A percentile compares a stretch with the other conserved stretches of the same genome.
Conservation (phyloP, 2,888 invertebrate genomes). For the Rugalucina vietnamica region DNA sequence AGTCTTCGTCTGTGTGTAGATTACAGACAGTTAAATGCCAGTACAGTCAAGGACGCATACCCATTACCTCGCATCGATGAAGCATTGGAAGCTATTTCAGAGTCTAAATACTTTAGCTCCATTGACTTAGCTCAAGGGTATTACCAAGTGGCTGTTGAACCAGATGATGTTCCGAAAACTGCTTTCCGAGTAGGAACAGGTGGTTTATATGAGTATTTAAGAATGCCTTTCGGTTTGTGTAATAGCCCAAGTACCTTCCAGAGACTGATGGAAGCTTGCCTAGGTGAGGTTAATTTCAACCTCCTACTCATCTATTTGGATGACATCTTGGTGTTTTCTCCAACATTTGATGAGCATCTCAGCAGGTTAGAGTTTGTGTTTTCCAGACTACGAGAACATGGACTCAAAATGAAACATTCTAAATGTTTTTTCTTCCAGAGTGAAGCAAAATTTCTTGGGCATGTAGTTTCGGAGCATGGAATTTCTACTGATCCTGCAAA, state of each 20-base stretch:
- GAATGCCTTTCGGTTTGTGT: constrained; percentile 62
- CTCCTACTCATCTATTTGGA: constrained; percentile 59
- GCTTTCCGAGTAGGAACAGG: constrained; percentile 48
- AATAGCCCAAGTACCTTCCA: constrained; percentile 62
- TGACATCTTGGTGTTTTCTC: constrained; percentile 61
- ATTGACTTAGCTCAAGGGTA: constrained; percentile 61
- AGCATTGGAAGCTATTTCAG: neutral
- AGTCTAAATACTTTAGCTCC: constrained; percentile 7
- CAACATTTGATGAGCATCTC: constrained; percentile 36
- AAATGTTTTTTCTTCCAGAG: constrained; percentile 51
- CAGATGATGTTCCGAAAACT: constrained; percentile 60
- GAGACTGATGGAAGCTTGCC: constrained; percentile 56
- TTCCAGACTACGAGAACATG: constrained; percentile 17
- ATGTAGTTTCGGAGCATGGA: constrained; percentile 34
- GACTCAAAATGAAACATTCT: constrained; percentile 45
- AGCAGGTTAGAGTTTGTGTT: constrained; percentile 56
- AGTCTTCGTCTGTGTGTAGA: constrained; percentile 34
- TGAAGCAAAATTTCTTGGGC: constrained; percentile 33
- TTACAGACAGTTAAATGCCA: constrained; percentile 35
- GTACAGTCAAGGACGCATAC: constrained; percentile 31
- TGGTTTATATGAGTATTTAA: constrained; percentile 51
- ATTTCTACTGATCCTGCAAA: constrained; percentile 52
- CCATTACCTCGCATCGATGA: constrained; percentile 1
- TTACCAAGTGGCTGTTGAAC: constrained; percentile 61
- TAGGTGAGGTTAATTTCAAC: constrained; percentile 59